Percentiles rank a stretch among this genome's conserved stretches.
Conservation (phyloP, 1,140 invertebrate species). For the Diorhabda elongata region DNA sequence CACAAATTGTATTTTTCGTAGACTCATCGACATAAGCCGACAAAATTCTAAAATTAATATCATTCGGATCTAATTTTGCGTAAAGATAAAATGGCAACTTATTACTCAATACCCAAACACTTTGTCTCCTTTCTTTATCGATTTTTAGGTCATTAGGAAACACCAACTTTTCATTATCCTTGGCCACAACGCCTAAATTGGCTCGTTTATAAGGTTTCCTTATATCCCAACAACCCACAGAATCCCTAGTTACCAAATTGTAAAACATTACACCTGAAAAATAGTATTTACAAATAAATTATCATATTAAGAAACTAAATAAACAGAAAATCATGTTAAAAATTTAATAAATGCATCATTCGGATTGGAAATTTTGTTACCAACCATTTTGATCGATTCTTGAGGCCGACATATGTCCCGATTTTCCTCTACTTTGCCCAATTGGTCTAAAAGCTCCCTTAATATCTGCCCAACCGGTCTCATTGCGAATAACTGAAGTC, state of each 20-base stretch:
- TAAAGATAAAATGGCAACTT: slow-evolving; percentile 70
- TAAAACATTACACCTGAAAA: slow-evolving; percentile 61
- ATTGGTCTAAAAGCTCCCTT: slow-evolving; percentile 59
- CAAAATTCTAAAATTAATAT: slow-evolving; percentile 69
- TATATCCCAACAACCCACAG: slow-evolving; percentile 75
- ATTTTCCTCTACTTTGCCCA: slow-evolving; percentile 57
- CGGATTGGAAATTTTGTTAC: neutral
- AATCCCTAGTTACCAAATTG: slow-evolving; percentile 68
- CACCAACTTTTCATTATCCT: slow-evolving; percentile 56
- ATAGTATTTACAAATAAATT: neutral
- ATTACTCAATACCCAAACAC: slow-evolving; percentile 72
- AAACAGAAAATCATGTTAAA: neutral
- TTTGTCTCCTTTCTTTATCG: slow-evolving; percentile 63
- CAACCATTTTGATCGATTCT: slow-evolving; percentile 62
- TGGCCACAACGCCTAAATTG: slow-evolving; percentile 59
- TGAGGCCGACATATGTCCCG: slow-evolving; percentile 67
- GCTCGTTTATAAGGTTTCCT: slow-evolving; percentile 62
- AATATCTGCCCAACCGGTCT: slow-evolving; percentile 52
- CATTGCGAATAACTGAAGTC: slow-evolving; percentile 59
- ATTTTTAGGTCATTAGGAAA: slow-evolving; percentile 78
- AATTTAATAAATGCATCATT: neutral
- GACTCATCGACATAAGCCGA: slow-evolving; percentile 58
- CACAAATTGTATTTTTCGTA: slow-evolving; percentile 63
- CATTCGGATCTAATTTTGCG: slow-evolving; percentile 57
- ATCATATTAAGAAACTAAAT: neutral